phyloP scores from a whole-genome alignment of 2,888 invertebrate genomes.

The Ceramica pisi region DNA sequence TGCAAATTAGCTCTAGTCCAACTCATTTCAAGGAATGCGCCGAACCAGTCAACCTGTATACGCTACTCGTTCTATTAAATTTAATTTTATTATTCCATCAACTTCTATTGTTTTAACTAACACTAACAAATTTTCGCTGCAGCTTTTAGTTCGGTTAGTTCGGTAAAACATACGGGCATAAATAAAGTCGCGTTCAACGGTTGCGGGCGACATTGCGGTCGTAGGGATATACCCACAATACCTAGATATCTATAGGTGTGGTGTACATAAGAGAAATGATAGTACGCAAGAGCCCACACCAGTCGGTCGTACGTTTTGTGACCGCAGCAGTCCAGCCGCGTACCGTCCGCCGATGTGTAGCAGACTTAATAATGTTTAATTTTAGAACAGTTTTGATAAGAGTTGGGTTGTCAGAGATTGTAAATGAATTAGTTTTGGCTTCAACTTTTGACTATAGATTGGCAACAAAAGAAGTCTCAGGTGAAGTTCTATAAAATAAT shows the following conservation, averaged over 20 bases:
- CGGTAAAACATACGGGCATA: conserved; percentile 53
- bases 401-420: neutral
- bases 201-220: conserved; percentile 62
- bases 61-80: neutral
- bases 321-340: conserved; percentile 50
- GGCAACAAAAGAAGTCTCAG: no score
- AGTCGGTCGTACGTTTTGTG: conserved; percentile 53
- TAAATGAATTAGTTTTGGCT: neutral
- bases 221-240: conserved; percentile 36
- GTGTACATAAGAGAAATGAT: conserved; percentile 54
- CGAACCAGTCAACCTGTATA: neutral
- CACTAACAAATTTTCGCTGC: conserved; percentile 22
- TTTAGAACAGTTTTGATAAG: neutral
- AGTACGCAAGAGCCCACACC: conserved; percentile 34
- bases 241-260: conserved; percentile 38
- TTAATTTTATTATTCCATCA: neutral
- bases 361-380: conserved; percentile 22
- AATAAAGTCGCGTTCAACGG: conserved; percentile 59
- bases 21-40: neutral
- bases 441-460: no score
- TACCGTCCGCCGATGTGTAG: conserved; percentile 4
- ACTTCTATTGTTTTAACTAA: conserved; percentile 30
- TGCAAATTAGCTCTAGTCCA: neutral
- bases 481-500: no score
- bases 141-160: conserved; percentile 35